These are phyloP conservation scores for Acanthornis magna DNA, from an alignment of 2,797 vertebrate species.

Conservation along the genomic window DNA sequence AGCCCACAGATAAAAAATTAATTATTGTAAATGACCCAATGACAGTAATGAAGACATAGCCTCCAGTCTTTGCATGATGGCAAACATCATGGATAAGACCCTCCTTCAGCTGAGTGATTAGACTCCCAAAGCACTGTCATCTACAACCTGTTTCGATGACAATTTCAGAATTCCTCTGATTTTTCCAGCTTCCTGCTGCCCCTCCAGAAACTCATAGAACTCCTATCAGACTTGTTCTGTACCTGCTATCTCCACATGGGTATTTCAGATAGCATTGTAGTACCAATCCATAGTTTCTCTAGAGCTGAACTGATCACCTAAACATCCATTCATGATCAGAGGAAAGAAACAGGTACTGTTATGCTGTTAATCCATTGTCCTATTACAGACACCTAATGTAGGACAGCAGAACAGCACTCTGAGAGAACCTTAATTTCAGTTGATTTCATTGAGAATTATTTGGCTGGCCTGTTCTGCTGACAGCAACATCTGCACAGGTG, in stretches of 20 bases:
- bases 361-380: not conserved
- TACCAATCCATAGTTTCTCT: not conserved
- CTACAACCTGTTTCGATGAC: not conserved
- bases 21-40: not conserved
- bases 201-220: not conserved
- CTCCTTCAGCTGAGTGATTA: not conserved
- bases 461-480: not conserved
- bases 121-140: not conserved
- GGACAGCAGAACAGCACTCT: not conserved
- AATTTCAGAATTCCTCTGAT: not conserved
- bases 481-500: not conserved
- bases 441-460: not conserved
- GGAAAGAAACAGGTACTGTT: not conserved
- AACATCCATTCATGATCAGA: not conserved
- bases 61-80: not conserved
- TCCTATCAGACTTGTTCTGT: not conserved
- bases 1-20: not conserved
- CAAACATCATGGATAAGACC: not conserved
- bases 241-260: fast-evolving
- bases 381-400: not conserved
- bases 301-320: not conserved
- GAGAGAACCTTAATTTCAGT: not conserved
- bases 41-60: not conserved
- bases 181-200: not conserved
- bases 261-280: not conserved